Conservation (phyloP, 2,113 vertebrate species). For the Chionis minor region DNA sequence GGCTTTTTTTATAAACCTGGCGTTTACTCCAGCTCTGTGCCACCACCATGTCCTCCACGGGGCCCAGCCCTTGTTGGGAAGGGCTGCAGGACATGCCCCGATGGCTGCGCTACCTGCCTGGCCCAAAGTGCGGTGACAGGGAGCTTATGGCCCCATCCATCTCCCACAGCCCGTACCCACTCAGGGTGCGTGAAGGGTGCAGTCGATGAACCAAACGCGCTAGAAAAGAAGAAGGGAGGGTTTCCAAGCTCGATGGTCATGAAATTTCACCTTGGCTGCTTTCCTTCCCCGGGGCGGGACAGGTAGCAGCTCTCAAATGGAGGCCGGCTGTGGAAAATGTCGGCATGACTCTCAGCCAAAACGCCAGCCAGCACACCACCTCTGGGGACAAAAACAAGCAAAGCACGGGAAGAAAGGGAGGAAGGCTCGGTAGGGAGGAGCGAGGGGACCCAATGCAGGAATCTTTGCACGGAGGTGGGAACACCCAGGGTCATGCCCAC, state of each 20-base stretch:
- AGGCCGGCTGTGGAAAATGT: conserved; percentile 43
- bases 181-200: not conserved
- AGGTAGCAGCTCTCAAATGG: conserved; percentile 35
- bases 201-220: accelerated
- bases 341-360: conserved; percentile 14
- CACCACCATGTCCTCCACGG: accelerated
- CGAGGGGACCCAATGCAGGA: not conserved
- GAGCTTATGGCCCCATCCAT: not conserved
- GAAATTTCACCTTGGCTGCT: not conserved
- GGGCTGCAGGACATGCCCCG: not conserved
- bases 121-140: accelerated
- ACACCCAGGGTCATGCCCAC: not conserved
- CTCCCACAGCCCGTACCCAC: not conserved
- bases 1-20: not conserved
- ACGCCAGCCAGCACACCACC: conserved; percentile 26
- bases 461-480: not conserved
- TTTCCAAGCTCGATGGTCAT: accelerated
- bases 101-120: too few species aligned
- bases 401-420: not conserved
- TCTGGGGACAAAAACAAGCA: not conserved
- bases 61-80: not conserved
- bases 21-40: not conserved
- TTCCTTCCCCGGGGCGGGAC: not conserved
- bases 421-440: not conserved
- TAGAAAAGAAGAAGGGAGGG: not conserved